phyloP scores from a whole-genome alignment of 2,797 vertebrate species.

The Carapus acus region DNA sequence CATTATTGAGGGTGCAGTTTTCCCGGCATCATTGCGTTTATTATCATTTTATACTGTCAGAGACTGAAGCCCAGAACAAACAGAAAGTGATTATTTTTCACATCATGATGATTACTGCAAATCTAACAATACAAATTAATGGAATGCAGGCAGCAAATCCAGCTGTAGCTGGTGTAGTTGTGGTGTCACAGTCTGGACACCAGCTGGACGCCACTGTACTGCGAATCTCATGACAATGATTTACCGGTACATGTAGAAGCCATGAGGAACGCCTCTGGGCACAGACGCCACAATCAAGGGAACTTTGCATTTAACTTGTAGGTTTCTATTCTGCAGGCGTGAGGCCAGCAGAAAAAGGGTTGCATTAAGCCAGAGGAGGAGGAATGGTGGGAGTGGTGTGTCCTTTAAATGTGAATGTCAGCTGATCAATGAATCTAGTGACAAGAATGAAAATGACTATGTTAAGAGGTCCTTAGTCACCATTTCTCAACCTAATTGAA shows the following conservation, averaged over 20 bases:
- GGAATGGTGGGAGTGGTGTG: conserved; percentile 44
- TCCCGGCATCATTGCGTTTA: no score
- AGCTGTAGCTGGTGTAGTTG: no score
- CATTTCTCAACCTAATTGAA: conserved; percentile 6
- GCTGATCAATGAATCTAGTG: conserved; percentile 41
- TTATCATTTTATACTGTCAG: no score
- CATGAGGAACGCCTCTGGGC: conserved; percentile 5
- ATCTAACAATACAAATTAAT: no score
- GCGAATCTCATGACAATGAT: no score
- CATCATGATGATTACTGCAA: no score
- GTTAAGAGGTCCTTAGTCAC: conserved; percentile 14
- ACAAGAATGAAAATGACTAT: conserved; percentile 39
- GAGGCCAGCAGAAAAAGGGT: conserved; percentile 9
- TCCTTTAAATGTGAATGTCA: conserved; percentile 38
- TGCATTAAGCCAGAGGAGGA: conserved; percentile 9
- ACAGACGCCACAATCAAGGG: not conserved
- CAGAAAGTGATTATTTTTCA: no score
- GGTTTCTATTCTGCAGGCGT: not conserved
- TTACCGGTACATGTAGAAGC: not conserved
- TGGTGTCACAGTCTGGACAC: no score
- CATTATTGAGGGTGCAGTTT: no score
- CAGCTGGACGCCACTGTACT: no score
- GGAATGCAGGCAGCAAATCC: no score
- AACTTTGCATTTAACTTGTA: not conserved
- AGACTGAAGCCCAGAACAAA: no score